Percentiles rank a stretch among this genome's conserved stretches.
Conservation (phyloP, 2,797 vertebrate species). For the Tokudaia tokunoshimensis region DNA sequence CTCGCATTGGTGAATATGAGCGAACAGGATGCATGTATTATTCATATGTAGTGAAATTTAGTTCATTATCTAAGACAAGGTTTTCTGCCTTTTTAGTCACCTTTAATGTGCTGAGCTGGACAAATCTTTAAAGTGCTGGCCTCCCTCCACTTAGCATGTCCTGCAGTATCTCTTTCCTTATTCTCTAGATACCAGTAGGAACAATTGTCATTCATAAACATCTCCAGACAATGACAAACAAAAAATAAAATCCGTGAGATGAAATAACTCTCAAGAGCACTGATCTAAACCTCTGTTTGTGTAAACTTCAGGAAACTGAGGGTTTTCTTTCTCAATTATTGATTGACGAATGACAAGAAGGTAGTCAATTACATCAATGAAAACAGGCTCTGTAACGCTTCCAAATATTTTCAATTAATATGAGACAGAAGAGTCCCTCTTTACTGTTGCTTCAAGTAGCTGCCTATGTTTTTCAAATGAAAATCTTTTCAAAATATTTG, state of each 20-base stretch:
- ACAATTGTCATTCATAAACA: not conserved
- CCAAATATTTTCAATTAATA: not conserved
- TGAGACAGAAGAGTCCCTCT: not conserved
- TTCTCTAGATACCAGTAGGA: not conserved
- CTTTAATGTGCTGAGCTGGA: not conserved
- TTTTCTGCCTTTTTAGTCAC: not conserved
- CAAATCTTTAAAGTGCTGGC: not conserved
- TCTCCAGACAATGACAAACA: not conserved
- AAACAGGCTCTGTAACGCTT: not conserved
- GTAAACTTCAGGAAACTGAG: not conserved
- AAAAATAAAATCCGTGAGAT: too few species aligned
- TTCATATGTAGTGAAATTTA: not conserved
- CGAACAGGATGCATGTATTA: not conserved
- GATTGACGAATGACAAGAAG: not conserved
- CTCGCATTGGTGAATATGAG: not conserved
- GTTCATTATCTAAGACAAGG: not conserved
- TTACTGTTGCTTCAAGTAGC: not conserved
- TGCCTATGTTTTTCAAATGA: not conserved
- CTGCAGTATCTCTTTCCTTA: not conserved
- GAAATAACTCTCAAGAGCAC: not conserved
- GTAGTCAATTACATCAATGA: not conserved
- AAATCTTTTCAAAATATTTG: not conserved
- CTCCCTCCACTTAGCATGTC: not conserved
- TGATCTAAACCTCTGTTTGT: not conserved
- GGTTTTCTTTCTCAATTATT: not conserved